A percentile compares a stretch with the other conserved stretches of the same genome.
Conservation (phyloP, 2,113 vertebrate genomes). For the Cryptomyrus ogoouensis region DNA sequence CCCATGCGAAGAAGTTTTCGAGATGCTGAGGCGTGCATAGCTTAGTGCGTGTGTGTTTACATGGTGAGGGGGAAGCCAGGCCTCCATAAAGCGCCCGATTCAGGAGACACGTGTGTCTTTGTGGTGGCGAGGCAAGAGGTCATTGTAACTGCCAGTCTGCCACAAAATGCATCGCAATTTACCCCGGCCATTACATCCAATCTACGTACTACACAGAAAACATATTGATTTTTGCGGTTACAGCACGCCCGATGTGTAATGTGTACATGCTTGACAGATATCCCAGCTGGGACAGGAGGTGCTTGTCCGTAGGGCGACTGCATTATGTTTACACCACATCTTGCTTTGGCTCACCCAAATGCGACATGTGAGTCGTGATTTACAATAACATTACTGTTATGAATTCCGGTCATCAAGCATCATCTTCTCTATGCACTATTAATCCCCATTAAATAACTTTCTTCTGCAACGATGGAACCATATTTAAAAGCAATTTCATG, state of each 20-base stretch:
- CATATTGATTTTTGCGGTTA: neutral
- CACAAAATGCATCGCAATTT: neutral
- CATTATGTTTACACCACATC: neutral
- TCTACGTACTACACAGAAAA: neutral
- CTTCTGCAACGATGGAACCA: neutral
- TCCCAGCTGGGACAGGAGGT: neutral
- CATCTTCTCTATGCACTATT: neutral
- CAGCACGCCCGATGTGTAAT: neutral
- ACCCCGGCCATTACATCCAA: neutral
- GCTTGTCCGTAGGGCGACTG: too few species aligned
- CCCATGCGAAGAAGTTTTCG: too few species aligned
- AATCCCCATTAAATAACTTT: slow-evolving; percentile 6
- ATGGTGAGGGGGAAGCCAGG: neutral
- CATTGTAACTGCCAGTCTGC: neutral
- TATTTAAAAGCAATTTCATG: neutral
- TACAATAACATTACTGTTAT: slow-evolving; percentile 4
- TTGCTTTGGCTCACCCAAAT: neutral
- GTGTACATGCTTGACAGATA: neutral
- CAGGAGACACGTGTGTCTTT: neutral
- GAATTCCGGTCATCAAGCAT: neutral
- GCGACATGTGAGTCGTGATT: neutral
- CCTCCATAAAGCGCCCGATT: neutral
- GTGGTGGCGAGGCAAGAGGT: neutral
- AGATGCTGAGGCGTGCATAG: neutral
- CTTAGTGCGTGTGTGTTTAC: neutral